Base-by-base conservation (phyloP, 1,140 invertebrate species). In the Chlorops oryzae region DNA sequence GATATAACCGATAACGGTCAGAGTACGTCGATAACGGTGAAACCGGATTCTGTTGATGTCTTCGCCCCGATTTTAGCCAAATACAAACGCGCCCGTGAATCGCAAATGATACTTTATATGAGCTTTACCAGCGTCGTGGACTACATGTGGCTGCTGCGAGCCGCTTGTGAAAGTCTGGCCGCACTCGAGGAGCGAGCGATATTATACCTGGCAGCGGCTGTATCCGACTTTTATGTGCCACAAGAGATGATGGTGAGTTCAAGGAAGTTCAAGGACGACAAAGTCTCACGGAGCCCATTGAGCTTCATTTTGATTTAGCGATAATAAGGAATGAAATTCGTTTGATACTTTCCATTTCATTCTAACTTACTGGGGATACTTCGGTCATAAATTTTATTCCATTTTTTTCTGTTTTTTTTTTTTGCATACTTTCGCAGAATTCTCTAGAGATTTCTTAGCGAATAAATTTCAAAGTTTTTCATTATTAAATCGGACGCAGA, bases 171-270 rank as follows among this genome's bases (percentile, higher is more conserved):
- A 71, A 80, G 81, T 56, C 70, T 98, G 27, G 78, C 82, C 23
- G 65, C 75, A 23, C 77, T 87, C 15, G 84, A 84, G 23, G 67
- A 80, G 3, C 77, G 76, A 27, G 90, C 86, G 0, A 73, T 98
- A 52, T 73, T 99, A 1, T 99, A 96, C 74, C 79, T 99, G 48
- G 95, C 96, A 23, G 96, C 96, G 17, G 96, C 96, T 13, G 96
- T 98, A 1, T 97, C 96, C 2, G 96, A 99, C 75, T 99, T 99
- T 79, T 98, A 98, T 72, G 85, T 99, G 73, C 93, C 94, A 40
- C 81, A 85, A 54, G 84, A 87, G 70, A 78, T 94, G 79, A 87
- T 98, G 85, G 92, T 95, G 75, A 80, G 73, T 72, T 43, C 37
- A 39, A 39, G 18, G 9, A 7, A 39, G 21, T 32, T 32, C 7